Percentiles rank a stretch among this genome's conserved stretches.
Evolutionary conservation across 2,113 vertebrate genomes (phyloP).

Genomic region (Oceanites oceanicus): DNA sequence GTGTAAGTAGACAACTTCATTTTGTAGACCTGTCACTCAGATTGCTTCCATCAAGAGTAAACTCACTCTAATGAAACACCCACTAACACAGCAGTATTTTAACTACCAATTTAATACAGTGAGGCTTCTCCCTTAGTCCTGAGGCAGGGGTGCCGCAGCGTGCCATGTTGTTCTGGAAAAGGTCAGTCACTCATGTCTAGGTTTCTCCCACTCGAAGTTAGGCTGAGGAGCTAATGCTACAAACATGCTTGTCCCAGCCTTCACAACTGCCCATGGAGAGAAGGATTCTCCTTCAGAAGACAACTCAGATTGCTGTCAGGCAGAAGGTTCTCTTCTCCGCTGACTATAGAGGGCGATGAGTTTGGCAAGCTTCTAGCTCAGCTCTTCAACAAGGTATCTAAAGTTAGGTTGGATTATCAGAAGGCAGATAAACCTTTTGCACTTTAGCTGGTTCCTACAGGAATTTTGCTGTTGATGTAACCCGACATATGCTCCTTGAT

Average conservation of each 20-base stretch:
- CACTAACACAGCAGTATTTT: background rate
- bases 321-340: background rate
- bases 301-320: rapidly evolving
- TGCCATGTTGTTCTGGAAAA: background rate
- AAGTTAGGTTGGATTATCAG: background rate
- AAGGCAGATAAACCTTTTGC: background rate
- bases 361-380: background rate
- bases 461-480: background rate
- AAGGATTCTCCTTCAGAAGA: background rate
- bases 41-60: background rate
- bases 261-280: rapidly evolving
- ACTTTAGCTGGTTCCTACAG: background rate
- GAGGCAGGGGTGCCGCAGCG: rapidly evolving
- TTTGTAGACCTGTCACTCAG: slow-evolving; percentile 8
- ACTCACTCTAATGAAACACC: background rate
- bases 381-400: background rate
- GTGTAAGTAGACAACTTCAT: slow-evolving; percentile 1
- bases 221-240: background rate
- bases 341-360: background rate
- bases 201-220: background rate
- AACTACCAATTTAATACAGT: background rate
- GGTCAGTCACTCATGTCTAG: too few species aligned
- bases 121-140: background rate
- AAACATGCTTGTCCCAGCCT: background rate
- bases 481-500: background rate